These are phyloP conservation scores for Stenotaenia linearis DNA, from an alignment of 2,888 invertebrate genomes.

Conservation along the genomic window DNA sequence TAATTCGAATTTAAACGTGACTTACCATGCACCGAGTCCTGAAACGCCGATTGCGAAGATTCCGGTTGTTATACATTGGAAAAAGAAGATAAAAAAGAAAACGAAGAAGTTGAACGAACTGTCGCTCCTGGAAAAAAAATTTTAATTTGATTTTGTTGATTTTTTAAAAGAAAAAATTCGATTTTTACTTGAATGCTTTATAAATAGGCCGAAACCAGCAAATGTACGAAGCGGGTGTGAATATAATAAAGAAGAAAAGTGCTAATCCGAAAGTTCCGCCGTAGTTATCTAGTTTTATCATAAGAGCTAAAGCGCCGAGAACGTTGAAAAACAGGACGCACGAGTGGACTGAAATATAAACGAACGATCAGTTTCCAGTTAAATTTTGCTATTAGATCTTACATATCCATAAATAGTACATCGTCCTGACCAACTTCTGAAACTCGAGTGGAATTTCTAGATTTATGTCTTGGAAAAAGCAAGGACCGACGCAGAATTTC, in stretches of 20 bases:
- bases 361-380: no score
- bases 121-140: constrained; percentile 66
- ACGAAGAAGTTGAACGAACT: constrained; percentile 99
- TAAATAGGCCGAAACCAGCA: constrained; percentile 99
- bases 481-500: constrained; percentile 88
- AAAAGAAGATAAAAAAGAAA: constrained; percentile 97
- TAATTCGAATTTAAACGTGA: constrained; percentile 50
- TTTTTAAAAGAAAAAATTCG: no score
- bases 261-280: constrained; percentile 73
- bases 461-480: constrained; percentile 98
- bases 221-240: constrained; percentile 94
- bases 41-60: constrained; percentile 83
- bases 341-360: constrained; percentile 70
- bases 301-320: constrained; percentile 72
- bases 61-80: constrained; percentile 83
- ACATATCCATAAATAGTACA: constrained; percentile 98
- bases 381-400: no score
- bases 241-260: constrained; percentile 78
- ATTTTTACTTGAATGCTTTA: constrained; percentile 81
- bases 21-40: constrained; percentile 80
- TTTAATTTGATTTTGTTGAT: no score
- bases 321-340: constrained; percentile 78
- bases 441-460: constrained; percentile 97
- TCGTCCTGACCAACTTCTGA: constrained; percentile 87
- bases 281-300: constrained; percentile 53